These are phyloP conservation scores for Antheraea assamensis DNA, from an alignment of 2,888 invertebrate genomes.

Conservation along the genomic window DNA sequence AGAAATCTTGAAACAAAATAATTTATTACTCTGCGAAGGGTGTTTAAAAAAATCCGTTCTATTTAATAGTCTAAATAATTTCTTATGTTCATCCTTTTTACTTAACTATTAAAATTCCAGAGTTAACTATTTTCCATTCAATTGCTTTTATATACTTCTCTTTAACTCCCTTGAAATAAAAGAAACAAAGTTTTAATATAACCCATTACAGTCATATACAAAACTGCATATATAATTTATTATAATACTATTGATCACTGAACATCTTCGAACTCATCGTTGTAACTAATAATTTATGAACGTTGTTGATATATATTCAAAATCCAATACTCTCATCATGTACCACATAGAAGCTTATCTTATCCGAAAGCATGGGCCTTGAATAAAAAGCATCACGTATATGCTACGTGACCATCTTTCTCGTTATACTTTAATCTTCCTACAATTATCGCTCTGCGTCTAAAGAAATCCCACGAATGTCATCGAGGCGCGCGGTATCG, in stretches of 20 bases:
- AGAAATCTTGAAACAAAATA: not conserved
- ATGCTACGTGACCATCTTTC: slow-evolving; percentile 10
- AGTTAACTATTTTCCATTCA: not conserved
- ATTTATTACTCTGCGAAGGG: too few species aligned
- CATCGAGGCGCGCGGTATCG: not conserved
- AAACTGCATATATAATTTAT: too few species aligned
- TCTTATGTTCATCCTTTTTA: not conserved
- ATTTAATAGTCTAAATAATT: not conserved
- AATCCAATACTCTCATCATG: not conserved
- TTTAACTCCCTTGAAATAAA: too few species aligned
- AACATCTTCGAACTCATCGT: too few species aligned
- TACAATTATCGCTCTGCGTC: slow-evolving; percentile 14
- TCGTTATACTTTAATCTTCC: not conserved
- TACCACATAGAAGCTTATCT: not conserved
- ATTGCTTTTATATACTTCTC: too few species aligned
- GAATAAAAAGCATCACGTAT: slow-evolving; percentile 14
- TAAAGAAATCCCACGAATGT: slow-evolving; percentile 12
- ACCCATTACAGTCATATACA: too few species aligned
- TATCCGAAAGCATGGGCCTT: not conserved
- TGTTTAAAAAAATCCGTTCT: not conserved
- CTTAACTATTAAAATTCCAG: not conserved
- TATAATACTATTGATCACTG: too few species aligned
- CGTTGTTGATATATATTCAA: not conserved
- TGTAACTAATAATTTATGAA: not conserved
- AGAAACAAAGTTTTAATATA: too few species aligned